Evolutionary conservation across 2,888 invertebrate genomes (phyloP).

Genomic region (Rutpela maculata): DNA sequence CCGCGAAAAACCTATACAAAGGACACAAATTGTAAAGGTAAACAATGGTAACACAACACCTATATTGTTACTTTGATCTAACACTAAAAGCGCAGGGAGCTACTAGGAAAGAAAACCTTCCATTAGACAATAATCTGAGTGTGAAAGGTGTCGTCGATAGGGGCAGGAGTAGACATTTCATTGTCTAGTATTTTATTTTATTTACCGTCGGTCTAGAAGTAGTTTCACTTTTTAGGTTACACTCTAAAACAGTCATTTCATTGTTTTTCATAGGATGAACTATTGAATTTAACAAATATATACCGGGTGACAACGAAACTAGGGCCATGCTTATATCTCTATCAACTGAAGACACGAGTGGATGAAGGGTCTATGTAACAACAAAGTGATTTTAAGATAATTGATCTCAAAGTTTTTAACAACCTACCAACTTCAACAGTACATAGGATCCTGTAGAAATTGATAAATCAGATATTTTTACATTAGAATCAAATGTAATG

Average conservation of each 20-base stretch:
- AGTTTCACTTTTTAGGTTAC: background rate
- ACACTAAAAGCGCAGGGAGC: slow-evolving; percentile 45
- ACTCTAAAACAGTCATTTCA: background rate
- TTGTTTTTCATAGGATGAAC: background rate
- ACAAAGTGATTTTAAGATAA: too few relatives aligned
- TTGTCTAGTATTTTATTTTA: background rate
- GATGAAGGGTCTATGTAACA: too few relatives aligned
- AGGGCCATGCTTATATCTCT: too few relatives aligned
- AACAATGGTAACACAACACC: slow-evolving; percentile 62
- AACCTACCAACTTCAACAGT: too few relatives aligned
- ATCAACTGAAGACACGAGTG: too few relatives aligned
- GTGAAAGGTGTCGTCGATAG: slow-evolving; percentile 14
- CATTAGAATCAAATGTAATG: too few relatives aligned
- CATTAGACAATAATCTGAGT: slow-evolving; percentile 41
- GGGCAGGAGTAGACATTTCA: slow-evolving; percentile 13
- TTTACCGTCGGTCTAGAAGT: background rate
- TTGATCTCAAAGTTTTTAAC: too few relatives aligned
- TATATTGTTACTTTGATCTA: slow-evolving; percentile 57
- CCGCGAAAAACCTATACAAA: slow-evolving; percentile 57
- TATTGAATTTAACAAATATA: too few relatives aligned
- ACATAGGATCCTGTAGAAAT: too few relatives aligned
- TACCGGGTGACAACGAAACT: too few relatives aligned
- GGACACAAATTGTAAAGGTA: slow-evolving; percentile 60
- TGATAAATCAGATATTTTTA: too few relatives aligned
- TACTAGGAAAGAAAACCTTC: slow-evolving; percentile 39